phyloP scores from a whole-genome alignment of 2,797 vertebrate genomes.

The Cynodonichthys magdalenae region DNA sequence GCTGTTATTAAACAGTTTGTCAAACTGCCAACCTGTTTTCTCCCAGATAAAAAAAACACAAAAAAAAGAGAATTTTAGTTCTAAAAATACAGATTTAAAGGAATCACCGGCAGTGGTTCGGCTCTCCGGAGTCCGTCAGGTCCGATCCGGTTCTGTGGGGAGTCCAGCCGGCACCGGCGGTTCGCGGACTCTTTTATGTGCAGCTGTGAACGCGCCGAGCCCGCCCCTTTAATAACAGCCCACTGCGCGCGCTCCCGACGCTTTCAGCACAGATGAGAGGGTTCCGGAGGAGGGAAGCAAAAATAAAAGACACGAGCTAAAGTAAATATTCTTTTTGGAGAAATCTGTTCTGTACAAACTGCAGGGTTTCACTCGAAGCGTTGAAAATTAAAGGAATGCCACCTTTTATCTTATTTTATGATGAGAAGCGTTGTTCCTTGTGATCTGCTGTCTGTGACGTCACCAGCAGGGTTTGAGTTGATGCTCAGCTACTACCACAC shows the following conservation, averaged over 20 bases:
- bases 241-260: slow-evolving; percentile 54
- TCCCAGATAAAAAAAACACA: rapidly evolving
- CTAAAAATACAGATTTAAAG: neutral
- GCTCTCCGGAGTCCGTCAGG: slow-evolving; percentile 15
- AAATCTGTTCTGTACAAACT: too few relatives aligned
- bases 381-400: too few relatives aligned
- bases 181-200: slow-evolving; percentile 62
- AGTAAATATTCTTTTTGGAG: slow-evolving; percentile 10
- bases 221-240: slow-evolving; percentile 57
- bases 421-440: too few relatives aligned
- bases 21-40: neutral
- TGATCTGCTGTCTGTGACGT: too few relatives aligned
- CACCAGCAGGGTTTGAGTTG: too few relatives aligned
- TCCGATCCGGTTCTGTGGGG: slow-evolving; percentile 27
- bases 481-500: too few relatives aligned
- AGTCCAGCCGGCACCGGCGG: slow-evolving; percentile 15
- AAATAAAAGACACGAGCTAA: neutral
- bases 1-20: neutral
- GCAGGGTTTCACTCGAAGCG: too few relatives aligned
- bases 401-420: too few relatives aligned
- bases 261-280: neutral
- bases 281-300: neutral
- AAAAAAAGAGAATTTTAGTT: too few relatives aligned
- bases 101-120: slow-evolving; percentile 17
- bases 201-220: slow-evolving; percentile 37